Evolutionary conservation across 92 coral and sea anemone species (phyloP), one percentile per base, ranked within the genome.

Genomic region (Virgularia gustaviana): DNA sequence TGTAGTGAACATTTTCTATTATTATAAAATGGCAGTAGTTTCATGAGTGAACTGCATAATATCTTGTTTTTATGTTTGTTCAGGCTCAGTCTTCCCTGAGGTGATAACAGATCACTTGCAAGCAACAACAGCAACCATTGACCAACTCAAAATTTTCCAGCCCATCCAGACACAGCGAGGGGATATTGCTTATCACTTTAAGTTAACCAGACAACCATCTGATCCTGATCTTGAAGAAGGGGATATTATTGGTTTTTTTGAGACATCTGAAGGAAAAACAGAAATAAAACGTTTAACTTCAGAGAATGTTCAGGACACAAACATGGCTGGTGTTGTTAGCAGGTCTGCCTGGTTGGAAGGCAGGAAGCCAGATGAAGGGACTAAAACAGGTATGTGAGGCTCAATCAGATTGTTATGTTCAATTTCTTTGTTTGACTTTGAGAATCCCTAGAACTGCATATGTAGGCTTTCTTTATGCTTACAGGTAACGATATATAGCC

Each of bases 331-430:
- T 11, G 99, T 94, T 2, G 87, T 94, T 54, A 94, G 96, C 43
- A 77, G 99, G 44, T 94, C 99, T 16, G 99, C 99, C n/a, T 94
- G 90, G 78, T 83, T 94, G 6, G 99, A 89, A 65, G 99, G 96
- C 0, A 87, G 77, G 53, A 78, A 83, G 6, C 91, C 89, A 0
- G 72, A 63, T 8, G 85, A 84, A 0, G 82, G 49, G 34, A 53
- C 73, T 32, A 83, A 63, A 1, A 79, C 75, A 56, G 95, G 90
- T 88, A 76, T 30, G 41, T 57, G 6, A 51, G 30, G 9, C 9
- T 53, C 23, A n/a, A 53, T n/a, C 60, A n/a, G n/a, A n/a, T n/a
- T n/a, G n/a, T n/a, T n/a, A n/a, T n/a, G n/a, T n/a, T n/a, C n/a
- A n/a, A n/a, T n/a, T n/a, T n/a, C n/a, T n/a, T n/a, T n/a, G n/a